Base-by-base conservation (phyloP, 1,140 invertebrate species). In the Zeugodacus cucurbitae region DNA sequence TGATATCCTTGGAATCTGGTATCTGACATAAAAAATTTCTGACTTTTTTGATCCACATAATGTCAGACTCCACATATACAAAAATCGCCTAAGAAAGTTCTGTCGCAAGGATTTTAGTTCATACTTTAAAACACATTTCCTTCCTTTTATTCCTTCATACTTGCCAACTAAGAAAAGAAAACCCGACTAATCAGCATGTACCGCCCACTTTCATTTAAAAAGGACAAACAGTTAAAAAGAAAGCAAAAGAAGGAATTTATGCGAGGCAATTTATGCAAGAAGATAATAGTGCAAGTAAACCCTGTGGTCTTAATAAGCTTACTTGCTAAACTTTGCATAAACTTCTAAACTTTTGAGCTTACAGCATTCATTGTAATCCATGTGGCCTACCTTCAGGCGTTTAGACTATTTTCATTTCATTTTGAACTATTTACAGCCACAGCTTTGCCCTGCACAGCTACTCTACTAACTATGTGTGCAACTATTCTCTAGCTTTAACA, bases 321-420 rank as follows among this genome's bases (percentile, higher is more conserved):
- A 82, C 74, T 44, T 29, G 74, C 37, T 54, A 44, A 82, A 82
- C 74, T 82, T 82, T 82, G 37, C 11, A n/a, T 82, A 82, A 82
- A 82, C 74, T 82, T 26, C 41, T 82, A 82, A 82, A 82, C 74
- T 82, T 82, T 82, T 82, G 11, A 82, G n/a, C 37, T 82, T 41
- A 48, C 41, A 8, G 11, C 37, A 82, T n/a, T 34, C n/a, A n/a
- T n/a, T 48, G 10, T n/a, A 82, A 26, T 44, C n/a, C 74, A 82
- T 48, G 20, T 29, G 26, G n/a, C 74, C 34, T 82, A 34, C 41
- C 41, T 14, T 44, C 22, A 29, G 74, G 74, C 74, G 37, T 29
- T 48, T 54, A 82, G 17, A 48, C 20, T 54, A 26, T 22, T 54
- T 14, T 59, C 11, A 5, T 14, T 82, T 41, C 1, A 41, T 74